phyloP scores from a whole-genome alignment of 2,113 vertebrate genomes.

The Merops nubicus region DNA sequence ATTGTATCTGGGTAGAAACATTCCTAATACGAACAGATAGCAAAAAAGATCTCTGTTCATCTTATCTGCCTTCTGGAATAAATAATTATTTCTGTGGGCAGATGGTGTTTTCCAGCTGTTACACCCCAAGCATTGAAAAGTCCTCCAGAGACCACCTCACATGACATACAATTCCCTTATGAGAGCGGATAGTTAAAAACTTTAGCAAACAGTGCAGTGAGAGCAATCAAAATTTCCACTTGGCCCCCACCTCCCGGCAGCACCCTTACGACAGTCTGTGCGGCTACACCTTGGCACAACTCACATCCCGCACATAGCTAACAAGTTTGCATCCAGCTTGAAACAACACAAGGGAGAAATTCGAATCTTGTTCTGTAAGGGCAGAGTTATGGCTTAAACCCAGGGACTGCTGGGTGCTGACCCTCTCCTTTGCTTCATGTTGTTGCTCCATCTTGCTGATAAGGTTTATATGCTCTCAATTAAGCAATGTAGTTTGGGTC shows the following conservation, averaged over 20 bases:
- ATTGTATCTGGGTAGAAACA: not conserved
- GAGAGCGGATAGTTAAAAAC: not conserved
- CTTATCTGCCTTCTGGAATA: not conserved
- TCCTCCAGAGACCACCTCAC: not conserved
- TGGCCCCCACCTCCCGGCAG: not conserved
- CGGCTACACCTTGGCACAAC: not conserved
- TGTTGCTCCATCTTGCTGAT: not conserved
- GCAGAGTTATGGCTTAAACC: not conserved
- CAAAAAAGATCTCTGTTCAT: not conserved
- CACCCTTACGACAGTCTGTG: rapidly evolving
- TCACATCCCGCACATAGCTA: rapidly evolving
- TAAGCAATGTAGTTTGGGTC: not conserved
- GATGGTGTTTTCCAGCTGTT: not conserved
- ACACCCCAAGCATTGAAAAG: not conserved
- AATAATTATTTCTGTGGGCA: not conserved
- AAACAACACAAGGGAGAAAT: not conserved
- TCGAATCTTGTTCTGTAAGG: not conserved
- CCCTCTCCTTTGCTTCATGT: not conserved
- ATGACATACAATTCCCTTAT: not conserved
- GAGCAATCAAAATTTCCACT: not conserved
- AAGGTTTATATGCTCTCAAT: not conserved
- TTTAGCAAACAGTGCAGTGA: not conserved
- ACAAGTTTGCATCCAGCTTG: not conserved
- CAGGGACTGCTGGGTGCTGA: not conserved
- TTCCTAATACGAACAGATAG: not conserved